Evolutionary conservation across 2,113 vertebrate species (phyloP), one percentile per base, ranked within the genome.

Genomic region (Cyrtonyx montezumae): DNA sequence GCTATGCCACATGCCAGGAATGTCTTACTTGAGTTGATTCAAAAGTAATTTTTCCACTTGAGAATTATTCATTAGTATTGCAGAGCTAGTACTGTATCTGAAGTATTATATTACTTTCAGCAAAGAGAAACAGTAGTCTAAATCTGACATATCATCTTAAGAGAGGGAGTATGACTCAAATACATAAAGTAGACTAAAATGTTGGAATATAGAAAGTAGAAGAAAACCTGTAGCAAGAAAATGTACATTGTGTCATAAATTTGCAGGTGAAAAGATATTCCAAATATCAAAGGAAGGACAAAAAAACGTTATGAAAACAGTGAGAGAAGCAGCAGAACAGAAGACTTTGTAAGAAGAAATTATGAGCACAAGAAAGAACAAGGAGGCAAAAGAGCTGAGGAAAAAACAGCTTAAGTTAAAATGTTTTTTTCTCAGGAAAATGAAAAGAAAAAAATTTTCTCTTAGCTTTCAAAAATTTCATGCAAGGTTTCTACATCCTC

Each of bases 1-100:
- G 66, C 69, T 88, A 51, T 28, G 48, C 53, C 82, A 85, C 63
- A 79, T 42, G 62, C 20, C 53, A 81, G 30, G 36, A 34, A 40
- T 8, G 20, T 59, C 69, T 79, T 51, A 70, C 51, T 71, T 65
- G 6, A 65, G 48, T 18, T 81, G 73, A 90, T 49, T 3, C 26
- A 68, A 74, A 91, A 84, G 22, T 40, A 88, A 45, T 46, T 69
- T 86, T 69, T 65, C 69, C 70, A 37, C 26, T 75, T 68, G 46
- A 92, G 42, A 86, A 87, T 58, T 76, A 93, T 79, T 73, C 32
- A 88, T 76, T 81, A 73, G 9, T 73, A 28, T n/a, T 42, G 18
- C 48, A 88, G 69, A 56, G 26, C 30, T 48, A 74, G 21, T 68
- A 51, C 13, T 48, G 5, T 71, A 37, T 25, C 51, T 67, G 45